Evolutionary conservation across 1,140 invertebrate species (phyloP).

Genomic region (Kradibia gibbosae): DNA sequence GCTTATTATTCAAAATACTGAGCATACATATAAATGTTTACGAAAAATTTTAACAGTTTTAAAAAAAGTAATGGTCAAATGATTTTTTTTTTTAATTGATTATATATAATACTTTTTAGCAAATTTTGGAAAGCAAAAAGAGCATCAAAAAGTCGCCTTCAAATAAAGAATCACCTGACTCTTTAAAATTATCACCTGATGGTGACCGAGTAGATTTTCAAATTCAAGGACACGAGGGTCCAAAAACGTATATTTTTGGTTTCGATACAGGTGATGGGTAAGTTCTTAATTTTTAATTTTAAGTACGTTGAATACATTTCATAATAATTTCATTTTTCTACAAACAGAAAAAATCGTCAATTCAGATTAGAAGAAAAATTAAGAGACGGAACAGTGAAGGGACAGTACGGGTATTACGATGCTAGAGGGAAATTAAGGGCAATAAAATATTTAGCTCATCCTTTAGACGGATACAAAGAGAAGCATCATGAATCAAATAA

Average conservation of each 20-base stretch:
- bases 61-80: too few species aligned
- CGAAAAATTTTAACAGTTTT: too few species aligned
- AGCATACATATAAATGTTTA: too few species aligned
- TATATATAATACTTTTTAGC: not conserved
- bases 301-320: not conserved
- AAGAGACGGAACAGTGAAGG: conserved; percentile 83
- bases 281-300: conserved; percentile 58
- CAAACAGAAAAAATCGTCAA: conserved; percentile 82
- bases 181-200: conserved; percentile 55
- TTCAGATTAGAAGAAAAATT: conserved; percentile 87
- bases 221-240: conserved; percentile 83
- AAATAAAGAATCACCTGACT: conserved; percentile 74
- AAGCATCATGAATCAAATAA: conserved; percentile 63
- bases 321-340: conserved; percentile 44
- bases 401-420: conserved; percentile 88
- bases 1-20: too few species aligned
- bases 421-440: conserved; percentile 84
- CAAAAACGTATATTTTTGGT: conserved; percentile 88
- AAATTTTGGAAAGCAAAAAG: conserved; percentile 44
- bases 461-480: conserved; percentile 79
- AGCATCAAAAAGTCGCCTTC: conserved; percentile 57
- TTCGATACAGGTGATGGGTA: conserved; percentile 90
- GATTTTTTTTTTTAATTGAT: not conserved
- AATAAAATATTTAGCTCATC: conserved; percentile 84
- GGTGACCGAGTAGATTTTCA: conserved; percentile 74